Evolutionary conservation across 2,888 invertebrate genomes (phyloP).

Genomic region (Amitus sp.): DNA sequence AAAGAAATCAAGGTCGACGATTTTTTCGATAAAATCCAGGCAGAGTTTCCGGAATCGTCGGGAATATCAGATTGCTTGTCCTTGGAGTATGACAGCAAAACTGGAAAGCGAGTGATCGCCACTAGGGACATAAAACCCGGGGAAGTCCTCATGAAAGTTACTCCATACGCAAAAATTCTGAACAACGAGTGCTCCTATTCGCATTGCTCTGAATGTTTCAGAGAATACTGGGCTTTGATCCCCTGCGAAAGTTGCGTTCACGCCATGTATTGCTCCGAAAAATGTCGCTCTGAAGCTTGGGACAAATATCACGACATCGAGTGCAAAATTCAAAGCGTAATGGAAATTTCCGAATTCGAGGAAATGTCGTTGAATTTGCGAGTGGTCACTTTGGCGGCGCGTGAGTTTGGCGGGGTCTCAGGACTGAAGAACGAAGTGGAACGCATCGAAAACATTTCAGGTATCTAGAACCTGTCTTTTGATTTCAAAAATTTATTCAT

Average conservation of each 20-base stretch:
- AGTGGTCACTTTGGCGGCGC: background rate
- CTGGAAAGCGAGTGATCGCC: background rate
- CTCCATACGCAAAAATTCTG: background rate
- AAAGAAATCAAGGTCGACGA: background rate
- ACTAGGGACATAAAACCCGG: background rate
- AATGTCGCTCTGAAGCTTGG: background rate
- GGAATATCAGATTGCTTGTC: background rate
- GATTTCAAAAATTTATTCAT: too few species aligned
- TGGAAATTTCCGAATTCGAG: background rate
- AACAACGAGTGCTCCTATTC: background rate
- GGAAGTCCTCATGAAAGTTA: background rate
- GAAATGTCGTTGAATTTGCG: background rate
- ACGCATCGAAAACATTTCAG: background rate
- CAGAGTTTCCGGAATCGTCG: background rate
- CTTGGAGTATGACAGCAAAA: background rate
- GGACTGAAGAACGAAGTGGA: background rate
- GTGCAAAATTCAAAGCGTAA: background rate
- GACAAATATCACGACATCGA: background rate
- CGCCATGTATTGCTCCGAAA: background rate
- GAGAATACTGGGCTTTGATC: background rate
- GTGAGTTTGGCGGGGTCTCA: background rate
- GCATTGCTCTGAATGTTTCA: constrained; percentile 1
- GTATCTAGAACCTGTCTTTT: too few species aligned
- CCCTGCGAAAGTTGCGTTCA: background rate
- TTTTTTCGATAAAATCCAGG: background rate